Evolutionary conservation across 2,113 vertebrate species (phyloP), one percentile per base, ranked within the genome.

Genomic region (Probosciger aterrimus): DNA sequence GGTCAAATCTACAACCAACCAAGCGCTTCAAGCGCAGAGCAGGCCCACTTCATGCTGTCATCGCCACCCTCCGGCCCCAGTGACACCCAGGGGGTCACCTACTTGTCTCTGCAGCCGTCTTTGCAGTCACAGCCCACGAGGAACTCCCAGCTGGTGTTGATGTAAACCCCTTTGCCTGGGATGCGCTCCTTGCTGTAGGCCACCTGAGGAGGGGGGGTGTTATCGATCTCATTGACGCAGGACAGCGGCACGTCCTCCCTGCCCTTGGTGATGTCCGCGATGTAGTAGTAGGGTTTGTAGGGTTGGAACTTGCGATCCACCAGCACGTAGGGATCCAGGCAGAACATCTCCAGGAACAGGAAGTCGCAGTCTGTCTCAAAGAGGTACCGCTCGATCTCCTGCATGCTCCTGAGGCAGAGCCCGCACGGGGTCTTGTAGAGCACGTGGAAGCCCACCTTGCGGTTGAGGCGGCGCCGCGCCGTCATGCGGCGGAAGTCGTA

Each of bases 331-430:
- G 99, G 99, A 55, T 99, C 99, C 50, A 99, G 94, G 96, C 99
- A 99, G 97, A 99, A 99, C 99, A 99, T 99, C 97, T 99, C 99
- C 92, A 99, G 96, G 97, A 98, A 99, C 10, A 99, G 98, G 93
- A 99, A 99, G 97, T 99, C 98, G 18, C 99, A 99, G 90, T 95
- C 96, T 0, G 99, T 99, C 97, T 99, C 98, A 39, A 99, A 99
- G 57, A 99, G 98, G 98, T 99, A 99, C 8, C 98, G 98, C 90
- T 99, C 98, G n/a, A 99, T 99, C 97, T 99, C 99, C 3, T 77
- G 96, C 99, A 99, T 99, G 97, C 98, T 98, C 12, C 99, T 98
- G 82, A 99, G 98, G 94, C 99, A 99, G 37, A 99, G 98, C 9
- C 99, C 99, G 19, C 99, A 99, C 0, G 99, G 99, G 0, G 99